A percentile compares a stretch with the other conserved stretches of the same genome.
Evolutionary conservation across 1,140 invertebrate genomes (phyloP).

Genomic region (Octopus sinensis): DNA sequence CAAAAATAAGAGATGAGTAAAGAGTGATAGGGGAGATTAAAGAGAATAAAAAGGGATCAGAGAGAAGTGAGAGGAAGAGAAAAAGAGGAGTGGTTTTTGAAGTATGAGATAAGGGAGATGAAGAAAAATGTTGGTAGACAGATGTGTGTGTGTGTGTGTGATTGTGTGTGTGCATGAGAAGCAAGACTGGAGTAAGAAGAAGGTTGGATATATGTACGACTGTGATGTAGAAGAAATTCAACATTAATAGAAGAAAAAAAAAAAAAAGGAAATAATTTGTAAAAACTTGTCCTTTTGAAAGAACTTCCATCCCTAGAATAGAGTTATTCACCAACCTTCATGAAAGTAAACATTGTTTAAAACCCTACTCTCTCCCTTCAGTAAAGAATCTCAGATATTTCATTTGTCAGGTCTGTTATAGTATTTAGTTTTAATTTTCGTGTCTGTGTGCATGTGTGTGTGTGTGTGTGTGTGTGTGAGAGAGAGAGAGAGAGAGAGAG

Average conservation of each 20-base stretch:
- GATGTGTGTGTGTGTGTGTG: neutral
- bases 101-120: neutral
- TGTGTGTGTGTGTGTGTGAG: neutral
- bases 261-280: no score
- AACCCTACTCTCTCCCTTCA: no score
- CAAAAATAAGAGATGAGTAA: neutral
- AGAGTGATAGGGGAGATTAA: neutral
- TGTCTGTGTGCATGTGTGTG: neutral
- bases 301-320: no score
- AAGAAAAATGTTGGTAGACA: neutral
- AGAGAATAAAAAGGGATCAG: neutral
- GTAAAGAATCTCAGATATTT: no score
- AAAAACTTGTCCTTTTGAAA: no score
- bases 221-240: no score
- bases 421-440: neutral
- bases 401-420: neutral
- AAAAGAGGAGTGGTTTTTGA: neutral
- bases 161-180: neutral
- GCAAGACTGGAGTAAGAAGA: no score
- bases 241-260: no score
- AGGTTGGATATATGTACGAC: no score
- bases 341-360: no score
- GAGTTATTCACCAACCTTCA: no score
- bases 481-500: neutral
- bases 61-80: neutral